Conservation (phyloP, 37 sponge, comb jelly and placozoan genomes). For the Tethya wilhelma region DNA sequence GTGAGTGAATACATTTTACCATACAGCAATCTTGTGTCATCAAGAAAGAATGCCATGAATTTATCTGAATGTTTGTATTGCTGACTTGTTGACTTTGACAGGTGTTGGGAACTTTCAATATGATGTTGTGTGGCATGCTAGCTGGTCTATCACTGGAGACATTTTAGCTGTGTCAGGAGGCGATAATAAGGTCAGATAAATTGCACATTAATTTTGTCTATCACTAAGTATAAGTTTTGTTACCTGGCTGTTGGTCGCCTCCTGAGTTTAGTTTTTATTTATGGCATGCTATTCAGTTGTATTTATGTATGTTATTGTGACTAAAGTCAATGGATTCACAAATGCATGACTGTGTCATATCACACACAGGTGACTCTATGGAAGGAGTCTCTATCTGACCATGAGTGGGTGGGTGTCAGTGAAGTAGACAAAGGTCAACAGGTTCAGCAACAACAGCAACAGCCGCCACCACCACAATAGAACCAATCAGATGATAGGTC, state of each 20-base stretch:
- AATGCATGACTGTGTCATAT: no score
- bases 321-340: no score
- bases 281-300: background rate
- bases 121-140: slow-evolving; percentile 96
- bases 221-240: background rate
- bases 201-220: no score
- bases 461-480: no score
- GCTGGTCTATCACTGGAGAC: slow-evolving; percentile 98
- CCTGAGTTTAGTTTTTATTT: background rate
- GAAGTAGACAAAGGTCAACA: slow-evolving; percentile 83
- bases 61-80: background rate
- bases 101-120: no score
- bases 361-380: slow-evolving; percentile 87
- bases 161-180: slow-evolving; percentile 95
- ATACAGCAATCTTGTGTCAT: no score
- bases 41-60: no score
- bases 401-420: slow-evolving; percentile 90
- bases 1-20: no score
- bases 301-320: background rate
- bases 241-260: no score
- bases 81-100: background rate
- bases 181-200: slow-evolving; percentile 99
- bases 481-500: no score
- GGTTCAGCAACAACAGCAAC: slow-evolving; percentile 36
- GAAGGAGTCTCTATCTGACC: slow-evolving; percentile 87